Percentiles rank a stretch among this genome's conserved stretches.
Conservation (phyloP, 2,888 invertebrate genomes). For the Baronia brevicornis region DNA sequence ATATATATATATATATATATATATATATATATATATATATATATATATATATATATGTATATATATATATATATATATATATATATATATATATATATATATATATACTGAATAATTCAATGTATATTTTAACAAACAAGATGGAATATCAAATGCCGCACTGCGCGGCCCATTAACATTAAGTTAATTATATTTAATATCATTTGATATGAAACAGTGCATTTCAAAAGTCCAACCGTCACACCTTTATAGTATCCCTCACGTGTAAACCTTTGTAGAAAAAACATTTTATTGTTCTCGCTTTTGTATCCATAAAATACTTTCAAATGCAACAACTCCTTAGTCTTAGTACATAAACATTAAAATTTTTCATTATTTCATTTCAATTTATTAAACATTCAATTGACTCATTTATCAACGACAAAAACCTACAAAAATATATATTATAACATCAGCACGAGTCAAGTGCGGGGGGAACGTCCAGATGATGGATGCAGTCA, state of each 20-base stretch:
- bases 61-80: too few relatives aligned
- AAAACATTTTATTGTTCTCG: slow-evolving; percentile 74
- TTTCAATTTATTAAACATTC: slow-evolving; percentile 72
- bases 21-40: too few relatives aligned
- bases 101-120: slow-evolving; percentile 40
- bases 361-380: slow-evolving; percentile 48
- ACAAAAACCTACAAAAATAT: slow-evolving; percentile 75
- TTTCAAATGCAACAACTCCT: slow-evolving; percentile 75
- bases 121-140: slow-evolving; percentile 67
- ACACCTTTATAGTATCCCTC: slow-evolving; percentile 56
- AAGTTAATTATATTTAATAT: slow-evolving; percentile 45
- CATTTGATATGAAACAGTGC: slow-evolving; percentile 69
- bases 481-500: slow-evolving; percentile 25
- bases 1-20: too few relatives aligned
- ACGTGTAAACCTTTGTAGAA: slow-evolving; percentile 72
- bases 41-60: too few relatives aligned
- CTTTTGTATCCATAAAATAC: slow-evolving; percentile 72
- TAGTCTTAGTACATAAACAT: slow-evolving; percentile 72
- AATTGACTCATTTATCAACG: slow-evolving; percentile 75
- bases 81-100: too few relatives aligned
- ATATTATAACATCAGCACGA: slow-evolving; percentile 71
- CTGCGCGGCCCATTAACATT: slow-evolving; percentile 44
- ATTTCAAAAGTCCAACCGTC: slow-evolving; percentile 52
- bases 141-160: slow-evolving; percentile 58
- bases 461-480: slow-evolving; percentile 53